Evolutionary conservation across 2,888 invertebrate genomes (phyloP).

Genomic region (Hypena proboscidalis): DNA sequence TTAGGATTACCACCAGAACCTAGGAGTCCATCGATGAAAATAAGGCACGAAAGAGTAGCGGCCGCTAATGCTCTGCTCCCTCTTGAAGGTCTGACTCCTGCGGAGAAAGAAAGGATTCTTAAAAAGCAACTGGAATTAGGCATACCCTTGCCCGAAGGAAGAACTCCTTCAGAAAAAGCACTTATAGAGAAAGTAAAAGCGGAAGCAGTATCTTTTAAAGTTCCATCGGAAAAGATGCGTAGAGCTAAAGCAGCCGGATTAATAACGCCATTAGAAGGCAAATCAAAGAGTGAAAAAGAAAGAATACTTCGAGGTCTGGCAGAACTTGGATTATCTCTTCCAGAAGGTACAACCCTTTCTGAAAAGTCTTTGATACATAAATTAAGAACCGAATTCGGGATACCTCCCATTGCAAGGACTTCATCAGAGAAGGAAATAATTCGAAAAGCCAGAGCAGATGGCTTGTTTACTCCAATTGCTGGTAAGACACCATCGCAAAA

Average conservation of each 20-base stretch:
- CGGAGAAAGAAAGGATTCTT: conserved; percentile 36
- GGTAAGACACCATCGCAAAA: conserved; percentile 52
- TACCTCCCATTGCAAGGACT: conserved; percentile 47
- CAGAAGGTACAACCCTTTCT: conserved; percentile 45
- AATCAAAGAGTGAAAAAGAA: conserved; percentile 23
- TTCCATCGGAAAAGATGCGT: conserved; percentile 2
- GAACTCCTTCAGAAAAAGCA: conserved; percentile 30
- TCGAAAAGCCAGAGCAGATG: conserved; percentile 51
- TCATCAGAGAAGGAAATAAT: conserved; percentile 49
- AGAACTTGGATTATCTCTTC: conserved; percentile 6
- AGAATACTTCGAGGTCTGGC: conserved; percentile 8
- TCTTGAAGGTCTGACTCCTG: conserved; percentile 32
- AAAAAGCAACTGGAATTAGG: conserved; percentile 29
- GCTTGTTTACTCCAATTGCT: conserved; percentile 52
- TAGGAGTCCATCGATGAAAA: conserved; percentile 34
- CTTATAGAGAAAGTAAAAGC: conserved; percentile 22
- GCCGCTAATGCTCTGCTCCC: conserved; percentile 37
- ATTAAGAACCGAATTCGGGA: conserved; percentile 39
- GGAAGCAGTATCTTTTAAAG: not conserved
- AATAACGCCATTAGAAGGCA: conserved; percentile 33
- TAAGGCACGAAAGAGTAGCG: conserved; percentile 35
- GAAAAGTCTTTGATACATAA: conserved; percentile 26
- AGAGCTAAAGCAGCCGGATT: conserved; percentile 40
- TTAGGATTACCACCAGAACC: conserved; percentile 49
- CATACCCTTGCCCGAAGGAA: conserved; percentile 34